These are phyloP conservation scores for Neogale vison DNA, from an alignment of 2,113 vertebrate genomes.

Conservation along the genomic window DNA sequence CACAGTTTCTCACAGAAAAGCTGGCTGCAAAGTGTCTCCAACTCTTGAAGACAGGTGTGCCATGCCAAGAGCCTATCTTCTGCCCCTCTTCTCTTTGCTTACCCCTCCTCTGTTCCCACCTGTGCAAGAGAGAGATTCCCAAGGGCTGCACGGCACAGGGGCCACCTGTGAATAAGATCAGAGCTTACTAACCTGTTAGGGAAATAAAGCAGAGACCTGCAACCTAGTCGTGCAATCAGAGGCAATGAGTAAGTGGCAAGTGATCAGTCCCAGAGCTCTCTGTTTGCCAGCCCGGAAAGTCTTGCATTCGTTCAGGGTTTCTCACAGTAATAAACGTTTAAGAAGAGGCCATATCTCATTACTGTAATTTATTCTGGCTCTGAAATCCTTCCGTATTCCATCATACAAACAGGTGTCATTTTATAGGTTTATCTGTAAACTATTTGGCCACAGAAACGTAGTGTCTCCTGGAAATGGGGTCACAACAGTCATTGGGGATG, in stretches of 20 bases:
- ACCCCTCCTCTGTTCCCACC: fast-evolving
- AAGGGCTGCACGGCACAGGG: not conserved
- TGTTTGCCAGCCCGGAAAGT: not conserved
- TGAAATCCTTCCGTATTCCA: not conserved
- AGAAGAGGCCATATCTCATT: not conserved
- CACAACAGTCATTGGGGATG: not conserved
- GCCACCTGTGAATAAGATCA: not conserved
- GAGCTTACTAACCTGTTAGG: not conserved
- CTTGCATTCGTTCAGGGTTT: not conserved
- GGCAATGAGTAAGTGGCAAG: not conserved
- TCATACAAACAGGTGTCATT: not conserved
- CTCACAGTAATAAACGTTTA: not conserved
- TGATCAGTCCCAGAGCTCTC: not conserved
- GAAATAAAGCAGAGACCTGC: not conserved
- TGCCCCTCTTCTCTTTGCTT: not conserved
- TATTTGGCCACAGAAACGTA: not conserved
- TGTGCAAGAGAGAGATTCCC: not conserved
- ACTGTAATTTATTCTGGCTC: not conserved
- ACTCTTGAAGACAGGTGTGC: not conserved
- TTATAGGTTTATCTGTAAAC: not conserved
- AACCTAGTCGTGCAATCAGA: not conserved
- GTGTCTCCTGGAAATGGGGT: not conserved
- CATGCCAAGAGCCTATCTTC: fast-evolving
- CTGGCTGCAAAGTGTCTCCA: not conserved
- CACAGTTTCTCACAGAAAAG: fast-evolving